A percentile compares a stretch with the other conserved stretches of the same genome.
Evolutionary conservation across 2,797 vertebrate genomes (phyloP).

Genomic region (Sebastes oblongus): DNA sequence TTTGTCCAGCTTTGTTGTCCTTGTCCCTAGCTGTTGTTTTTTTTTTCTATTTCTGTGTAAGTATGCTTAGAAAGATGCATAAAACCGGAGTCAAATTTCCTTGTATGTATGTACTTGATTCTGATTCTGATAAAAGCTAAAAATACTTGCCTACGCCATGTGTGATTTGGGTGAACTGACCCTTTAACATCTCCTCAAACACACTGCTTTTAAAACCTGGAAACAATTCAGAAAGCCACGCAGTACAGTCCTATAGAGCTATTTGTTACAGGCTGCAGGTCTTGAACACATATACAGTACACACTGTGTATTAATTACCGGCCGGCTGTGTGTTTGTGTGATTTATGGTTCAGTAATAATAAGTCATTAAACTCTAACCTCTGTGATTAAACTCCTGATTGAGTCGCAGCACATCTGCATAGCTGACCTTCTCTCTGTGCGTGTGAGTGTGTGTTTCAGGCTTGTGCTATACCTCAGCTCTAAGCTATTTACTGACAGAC

Average conservation of each 20-base stretch:
- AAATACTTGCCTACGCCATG: neutral
- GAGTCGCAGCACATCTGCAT: conserved; percentile 58
- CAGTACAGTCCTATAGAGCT: neutral
- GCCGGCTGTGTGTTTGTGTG: conserved; percentile 59
- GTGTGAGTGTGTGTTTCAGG: neutral
- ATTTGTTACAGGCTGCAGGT: conserved; percentile 46
- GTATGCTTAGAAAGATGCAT: no score
- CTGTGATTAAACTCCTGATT: conserved; percentile 72
- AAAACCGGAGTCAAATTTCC: no score
- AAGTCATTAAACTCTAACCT: conserved; percentile 72
- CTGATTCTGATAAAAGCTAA: neutral
- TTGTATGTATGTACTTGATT: no score
- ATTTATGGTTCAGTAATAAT: conserved; percentile 69
- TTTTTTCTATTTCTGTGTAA: no score
- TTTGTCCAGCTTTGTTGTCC: no score
- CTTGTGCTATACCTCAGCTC: conserved; percentile 22
- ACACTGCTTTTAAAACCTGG: conserved; percentile 25
- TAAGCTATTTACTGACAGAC: conserved; percentile 58
- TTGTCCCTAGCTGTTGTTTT: no score
- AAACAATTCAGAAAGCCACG: conserved; percentile 31
- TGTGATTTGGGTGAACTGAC: conserved; percentile 4
- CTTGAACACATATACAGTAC: conserved; percentile 28
- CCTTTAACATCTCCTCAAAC: conserved; percentile 3
- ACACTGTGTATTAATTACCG: conserved; percentile 14
- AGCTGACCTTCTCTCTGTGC: conserved; percentile 31